These are phyloP conservation scores for Oryzias curvinotus DNA, from an alignment of 2,113 vertebrate species.

Conservation along the genomic window DNA sequence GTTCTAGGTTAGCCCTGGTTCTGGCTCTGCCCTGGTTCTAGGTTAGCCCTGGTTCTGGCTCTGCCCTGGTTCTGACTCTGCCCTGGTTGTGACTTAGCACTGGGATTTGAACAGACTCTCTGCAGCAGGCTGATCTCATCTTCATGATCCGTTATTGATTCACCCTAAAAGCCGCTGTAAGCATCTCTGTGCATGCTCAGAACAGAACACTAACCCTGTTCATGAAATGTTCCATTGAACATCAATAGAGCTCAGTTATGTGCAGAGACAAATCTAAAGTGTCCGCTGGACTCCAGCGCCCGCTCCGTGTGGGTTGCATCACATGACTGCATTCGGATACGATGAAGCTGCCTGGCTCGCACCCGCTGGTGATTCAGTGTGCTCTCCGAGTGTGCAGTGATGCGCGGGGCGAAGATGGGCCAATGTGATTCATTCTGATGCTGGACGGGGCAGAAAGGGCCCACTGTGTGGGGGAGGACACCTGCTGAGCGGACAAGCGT, in stretches of 20 bases:
- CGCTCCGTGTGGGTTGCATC: not conserved
- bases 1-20: no score
- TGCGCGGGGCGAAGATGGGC: conserved; percentile 53
- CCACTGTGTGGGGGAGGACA: conserved; percentile 68
- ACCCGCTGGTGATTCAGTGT: conserved; percentile 14
- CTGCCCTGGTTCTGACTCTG: conserved; percentile 8
- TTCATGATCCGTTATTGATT: conserved; percentile 25
- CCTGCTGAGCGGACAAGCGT: conserved; percentile 67
- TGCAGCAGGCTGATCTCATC: conserved; percentile 30
- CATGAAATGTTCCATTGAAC: conserved; percentile 18
- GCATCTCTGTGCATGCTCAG: not conserved
- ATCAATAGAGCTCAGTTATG: conserved; percentile 38
- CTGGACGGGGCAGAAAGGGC: conserved; percentile 59
- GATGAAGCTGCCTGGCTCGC: not conserved
- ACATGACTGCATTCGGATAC: conserved; percentile 22
- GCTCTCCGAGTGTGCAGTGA: conserved; percentile 23
- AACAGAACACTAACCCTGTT: not conserved
- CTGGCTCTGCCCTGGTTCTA: not conserved
- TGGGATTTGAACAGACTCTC: not conserved
- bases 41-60: no score
- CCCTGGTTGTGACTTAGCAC: conserved; percentile 14
- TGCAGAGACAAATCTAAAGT: conserved; percentile 42
- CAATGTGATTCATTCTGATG: conserved; percentile 74
- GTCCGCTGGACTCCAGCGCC: conserved; percentile 1
- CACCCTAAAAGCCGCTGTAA: not conserved